These are phyloP conservation scores for Oophaga pumilio DNA, from an alignment of 2,113 vertebrate genomes.

Conservation along the genomic window DNA sequence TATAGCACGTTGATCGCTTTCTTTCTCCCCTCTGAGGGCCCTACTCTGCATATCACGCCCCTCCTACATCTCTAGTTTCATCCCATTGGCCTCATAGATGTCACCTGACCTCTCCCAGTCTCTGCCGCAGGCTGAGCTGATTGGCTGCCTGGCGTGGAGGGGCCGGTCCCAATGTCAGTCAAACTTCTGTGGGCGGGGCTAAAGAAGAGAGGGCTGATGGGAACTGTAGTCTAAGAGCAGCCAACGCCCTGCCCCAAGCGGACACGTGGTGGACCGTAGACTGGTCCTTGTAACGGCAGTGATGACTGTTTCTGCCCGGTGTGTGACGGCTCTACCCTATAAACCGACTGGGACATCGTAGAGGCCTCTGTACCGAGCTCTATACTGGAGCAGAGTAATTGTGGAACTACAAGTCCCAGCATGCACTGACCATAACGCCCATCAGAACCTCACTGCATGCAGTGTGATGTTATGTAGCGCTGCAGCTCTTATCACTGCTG, in stretches of 20 bases:
- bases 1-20: not conserved
- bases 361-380: not conserved
- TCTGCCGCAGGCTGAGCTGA: not conserved
- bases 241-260: slow-evolving; percentile 33
- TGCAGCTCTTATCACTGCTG: too few relatives aligned
- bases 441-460: too few relatives aligned
- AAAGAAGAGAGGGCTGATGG: not conserved
- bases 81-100: not conserved
- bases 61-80: not conserved
- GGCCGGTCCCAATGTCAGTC: not conserved
- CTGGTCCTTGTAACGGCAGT: not conserved
- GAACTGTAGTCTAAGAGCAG: slow-evolving; percentile 37
- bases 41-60: slow-evolving; percentile 6
- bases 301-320: not conserved
- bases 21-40: slow-evolving; percentile 21
- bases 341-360: too few relatives aligned
- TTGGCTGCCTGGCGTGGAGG: not conserved
- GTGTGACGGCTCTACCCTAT: not conserved
- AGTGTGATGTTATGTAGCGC: too few relatives aligned
- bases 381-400: not conserved
- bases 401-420: slow-evolving; percentile 7
- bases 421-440: not conserved
- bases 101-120: not conserved
- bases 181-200: not conserved
- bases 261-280: slow-evolving; percentile 8